Evolutionary conservation across 2,797 vertebrate genomes (phyloP).

Genomic region (Triplophysa yarkandensis): DNA sequence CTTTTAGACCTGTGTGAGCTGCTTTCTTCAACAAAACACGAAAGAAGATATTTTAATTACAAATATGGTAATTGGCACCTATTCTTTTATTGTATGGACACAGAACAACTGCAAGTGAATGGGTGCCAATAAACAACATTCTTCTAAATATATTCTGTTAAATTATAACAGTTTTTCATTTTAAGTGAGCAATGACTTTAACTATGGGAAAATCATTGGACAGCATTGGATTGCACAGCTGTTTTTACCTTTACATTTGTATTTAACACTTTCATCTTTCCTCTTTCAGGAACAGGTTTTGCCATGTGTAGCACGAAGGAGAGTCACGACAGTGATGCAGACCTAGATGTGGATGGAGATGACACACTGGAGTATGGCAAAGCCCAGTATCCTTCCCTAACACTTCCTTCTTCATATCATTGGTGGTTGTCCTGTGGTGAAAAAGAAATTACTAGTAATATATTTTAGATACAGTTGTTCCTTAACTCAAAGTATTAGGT

Average conservation of each 20-base stretch:
- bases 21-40: too few species aligned
- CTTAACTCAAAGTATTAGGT: slow-evolving; percentile 79
- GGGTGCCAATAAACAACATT: too few species aligned
- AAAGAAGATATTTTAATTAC: too few species aligned
- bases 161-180: too few species aligned
- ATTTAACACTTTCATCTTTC: not conserved
- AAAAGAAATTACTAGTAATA: not conserved
- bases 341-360: slow-evolving; percentile 97
- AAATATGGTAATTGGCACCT: too few species aligned
- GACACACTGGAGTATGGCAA: slow-evolving; percentile 99
- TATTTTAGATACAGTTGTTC: slow-evolving; percentile 50
- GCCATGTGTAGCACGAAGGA: slow-evolving; percentile 96
- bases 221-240: not conserved
- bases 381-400: slow-evolving; percentile 88
- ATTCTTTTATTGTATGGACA: too few species aligned
- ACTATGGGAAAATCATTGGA: too few species aligned
- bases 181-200: too few species aligned
- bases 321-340: slow-evolving; percentile 94
- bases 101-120: too few species aligned
- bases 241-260: not conserved
- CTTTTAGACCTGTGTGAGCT: too few species aligned
- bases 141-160: too few species aligned
- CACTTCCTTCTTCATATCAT: not conserved
- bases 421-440: not conserved
- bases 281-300: slow-evolving; percentile 87